Base-by-base conservation (phyloP, 2,797 vertebrate genomes). In the Macroramphosus scolopax region DNA sequence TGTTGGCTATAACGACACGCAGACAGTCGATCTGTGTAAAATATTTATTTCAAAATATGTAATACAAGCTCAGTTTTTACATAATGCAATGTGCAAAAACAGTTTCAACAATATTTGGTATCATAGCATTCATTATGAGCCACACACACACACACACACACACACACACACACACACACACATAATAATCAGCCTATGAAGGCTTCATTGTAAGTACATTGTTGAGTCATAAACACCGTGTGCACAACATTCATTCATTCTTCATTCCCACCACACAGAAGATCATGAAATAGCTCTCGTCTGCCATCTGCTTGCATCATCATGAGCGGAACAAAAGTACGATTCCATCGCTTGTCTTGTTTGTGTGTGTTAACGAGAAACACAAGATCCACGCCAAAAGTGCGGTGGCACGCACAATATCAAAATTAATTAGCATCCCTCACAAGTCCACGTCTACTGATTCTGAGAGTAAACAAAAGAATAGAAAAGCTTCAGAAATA, bases 181-280 rank as follows among this genome's bases (percentile, higher is more conserved):
- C 2, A 0, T 22, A 35, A 17, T 35, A 13, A 42, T 77, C 68
- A 39, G 60, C 75, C 65, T 20, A 2, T 8, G 5, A 35, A 15
- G 50, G 73, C 62, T 12, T 81, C 68, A 79, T 71, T 32, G 26
- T 17, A 12, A 40, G 20, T 13, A 3, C 13, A 34, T 16, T 29
- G 4, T 26, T 42, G 4, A 43, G 43, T 6, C 3, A 29, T 25
- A 3, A 22, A 6, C 20, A n/a, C n/a, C n/a, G n/a, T n/a, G n/a
- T n/a, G n/a, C n/a, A n/a, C 8, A 26, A 6, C 40, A 26, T 42
- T 29, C 25, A 20, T 25, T n/a, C 31, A 18, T 17, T 18, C 24
- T 14, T 8, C 11, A 51, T 44, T 28, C 26, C 36, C 3, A 47
- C 8, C 15, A 22, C 35, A 43, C 2, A 59, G 1, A 54, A 28